These are phyloP conservation scores for Pollenia labialis DNA, from an alignment of 2,888 invertebrate species.

Conservation along the genomic window DNA sequence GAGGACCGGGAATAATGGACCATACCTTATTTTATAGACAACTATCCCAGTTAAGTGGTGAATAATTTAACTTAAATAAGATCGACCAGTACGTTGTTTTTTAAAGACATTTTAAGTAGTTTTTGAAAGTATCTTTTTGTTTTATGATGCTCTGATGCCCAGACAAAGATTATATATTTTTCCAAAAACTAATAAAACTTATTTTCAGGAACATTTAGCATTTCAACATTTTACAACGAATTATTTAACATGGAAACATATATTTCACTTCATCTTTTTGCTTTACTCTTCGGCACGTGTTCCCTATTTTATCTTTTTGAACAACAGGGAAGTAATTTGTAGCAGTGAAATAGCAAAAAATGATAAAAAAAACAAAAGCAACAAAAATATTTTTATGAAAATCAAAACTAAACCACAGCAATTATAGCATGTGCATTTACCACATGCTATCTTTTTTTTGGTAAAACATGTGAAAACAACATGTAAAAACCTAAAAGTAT, in stretches of 20 bases:
- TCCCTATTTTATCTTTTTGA: background rate
- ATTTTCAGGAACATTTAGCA: constrained; percentile 17
- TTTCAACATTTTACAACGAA: constrained; percentile 26
- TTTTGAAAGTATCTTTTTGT: too few species aligned
- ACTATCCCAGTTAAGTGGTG: too few species aligned
- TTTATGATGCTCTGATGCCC: too few species aligned
- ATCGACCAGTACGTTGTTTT: too few species aligned
- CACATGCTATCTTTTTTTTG: constrained; percentile 16
- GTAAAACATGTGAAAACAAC: background rate
- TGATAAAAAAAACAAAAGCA: constrained; percentile 3
- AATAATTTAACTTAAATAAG: too few species aligned
- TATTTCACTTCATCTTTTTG: background rate
- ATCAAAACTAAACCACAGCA: constrained; percentile 67
- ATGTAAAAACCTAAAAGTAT: constrained; percentile 29
- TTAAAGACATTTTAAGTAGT: too few species aligned
- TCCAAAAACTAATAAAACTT: constrained; percentile 15
- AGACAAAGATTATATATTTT: background rate
- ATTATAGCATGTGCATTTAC: constrained; percentile 57
- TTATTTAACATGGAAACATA: constrained; percentile 1
- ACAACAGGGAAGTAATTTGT: constrained; percentile 46
- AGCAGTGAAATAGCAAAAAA: constrained; percentile 20
- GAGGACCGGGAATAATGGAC: too few species aligned
- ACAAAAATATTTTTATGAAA: constrained; percentile 21
- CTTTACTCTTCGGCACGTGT: constrained; percentile 5
- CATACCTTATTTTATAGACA: too few species aligned